Base-by-base conservation (phyloP, 2,888 invertebrate species). In the Calephelis perditalis region DNA sequence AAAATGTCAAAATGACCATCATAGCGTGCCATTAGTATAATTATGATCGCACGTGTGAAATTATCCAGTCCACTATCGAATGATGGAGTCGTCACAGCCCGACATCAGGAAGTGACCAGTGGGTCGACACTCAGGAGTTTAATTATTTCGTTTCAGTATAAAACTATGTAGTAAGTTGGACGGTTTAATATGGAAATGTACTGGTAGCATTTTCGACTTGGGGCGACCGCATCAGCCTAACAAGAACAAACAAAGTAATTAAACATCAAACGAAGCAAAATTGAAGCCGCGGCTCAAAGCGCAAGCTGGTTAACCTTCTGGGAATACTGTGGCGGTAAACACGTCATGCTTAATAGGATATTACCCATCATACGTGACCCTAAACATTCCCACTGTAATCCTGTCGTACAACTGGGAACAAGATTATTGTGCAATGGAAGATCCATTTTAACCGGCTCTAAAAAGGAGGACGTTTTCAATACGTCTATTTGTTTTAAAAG, bases 171-270 rank as follows among this genome's bases (percentile, higher is more conserved):
- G 75, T 77, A 77, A 80, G 84, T 85, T 89, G 86, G 84, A 83
- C 85, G 88, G 88, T 86, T 87, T 86, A 88, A 88, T 89, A 84
- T 86, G 74, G 78, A 75, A 86, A 85, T 81, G 79, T 83, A 83
- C 84, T 78, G 77, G 80, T 78, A 81, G 71, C 84, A 74, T 82
- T 84, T 82, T 83, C 84, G 84, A 84, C 85, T 86, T 82, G 78
- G 82, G 79, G 70, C 73, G 74, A 86, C 88, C 86, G 80, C 88
- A 84, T 83, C 76, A 74, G 68, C 71, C 73, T 73, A 85, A 87
- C 84, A 82, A 86, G 84, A 85, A 86, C 88, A 84, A 87, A 89
- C 87, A 88, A 89, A 89, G 88, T 89, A 89, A 89, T 90, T 90
- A 89, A 86, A 88, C 87, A 88, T 90, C 88, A 89, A 90, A 88